Conservation (phyloP, 2,888 invertebrate genomes). For the Brachypterus glaber region DNA sequence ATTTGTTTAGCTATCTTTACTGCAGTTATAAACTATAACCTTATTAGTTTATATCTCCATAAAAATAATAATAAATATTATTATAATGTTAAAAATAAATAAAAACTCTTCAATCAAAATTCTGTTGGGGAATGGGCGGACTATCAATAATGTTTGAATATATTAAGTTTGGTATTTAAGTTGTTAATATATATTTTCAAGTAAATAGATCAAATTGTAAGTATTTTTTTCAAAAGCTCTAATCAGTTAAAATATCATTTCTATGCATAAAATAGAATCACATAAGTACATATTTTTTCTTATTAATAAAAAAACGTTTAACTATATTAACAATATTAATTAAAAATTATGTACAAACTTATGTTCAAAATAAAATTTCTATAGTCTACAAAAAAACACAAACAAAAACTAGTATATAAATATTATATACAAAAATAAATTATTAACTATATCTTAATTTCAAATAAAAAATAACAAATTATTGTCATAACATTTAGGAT, state of each 20-base stretch:
- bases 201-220: constrained; percentile 23
- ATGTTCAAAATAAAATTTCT: no score
- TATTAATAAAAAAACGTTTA: constrained; percentile 16
- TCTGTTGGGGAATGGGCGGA: no score
- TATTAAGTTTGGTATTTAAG: not conserved
- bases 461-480: no score
- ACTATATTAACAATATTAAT: constrained; percentile 25
- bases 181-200: constrained; percentile 13
- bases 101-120: no score
- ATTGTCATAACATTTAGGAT: no score
- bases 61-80: constrained; percentile 23
- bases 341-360: constrained; percentile 26
- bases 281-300: no score
- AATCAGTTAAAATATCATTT: constrained; percentile 22
- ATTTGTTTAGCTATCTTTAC: no score
- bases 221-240: constrained; percentile 10
- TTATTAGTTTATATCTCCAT: no score
- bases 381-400: not conserved
- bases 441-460: no score
- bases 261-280: not conserved
- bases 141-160: no score
- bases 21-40: no score
- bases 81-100: constrained; percentile 23
- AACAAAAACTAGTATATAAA: not conserved
- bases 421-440: not conserved